Conservation (phyloP, 2,888 invertebrate genomes). For the Melinopterus prodromus region DNA sequence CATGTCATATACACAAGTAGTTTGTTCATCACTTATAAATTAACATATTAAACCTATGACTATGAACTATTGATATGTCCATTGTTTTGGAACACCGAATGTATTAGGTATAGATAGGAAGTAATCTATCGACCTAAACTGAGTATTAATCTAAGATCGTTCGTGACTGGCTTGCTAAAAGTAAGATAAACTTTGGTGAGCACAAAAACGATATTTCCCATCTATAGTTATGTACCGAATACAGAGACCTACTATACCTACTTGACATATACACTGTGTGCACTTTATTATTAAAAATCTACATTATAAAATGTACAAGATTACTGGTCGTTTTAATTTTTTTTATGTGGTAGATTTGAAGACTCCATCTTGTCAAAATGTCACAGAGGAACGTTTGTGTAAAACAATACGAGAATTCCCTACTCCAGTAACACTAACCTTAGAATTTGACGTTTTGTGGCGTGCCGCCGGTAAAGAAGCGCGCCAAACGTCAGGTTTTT, state of each 20-base stretch:
- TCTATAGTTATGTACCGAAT: slow-evolving; percentile 39
- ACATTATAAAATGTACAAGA: slow-evolving; percentile 58
- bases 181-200: neutral
- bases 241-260: slow-evolving; percentile 44
- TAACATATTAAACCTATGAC: slow-evolving; percentile 17
- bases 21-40: slow-evolving; percentile 17
- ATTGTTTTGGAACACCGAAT: slow-evolving; percentile 49
- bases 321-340: slow-evolving; percentile 52
- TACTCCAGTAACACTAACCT: slow-evolving; percentile 28
- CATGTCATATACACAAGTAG: slow-evolving; percentile 8
- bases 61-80: slow-evolving; percentile 48
- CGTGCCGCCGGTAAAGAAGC: neutral
- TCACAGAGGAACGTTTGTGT: neutral
- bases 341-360: slow-evolving; percentile 13
- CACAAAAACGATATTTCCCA: slow-evolving; percentile 34
- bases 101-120: slow-evolving; percentile 43
- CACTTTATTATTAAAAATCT: slow-evolving; percentile 37
- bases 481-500: neutral
- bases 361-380: neutral
- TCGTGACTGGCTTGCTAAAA: neutral
- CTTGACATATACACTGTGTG: slow-evolving; percentile 38
- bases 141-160: slow-evolving; percentile 4
- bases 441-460: slow-evolving; percentile 29
- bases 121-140: slow-evolving; percentile 30
- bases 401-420: slow-evolving; percentile 9